Evolutionary conservation across 1,140 invertebrate genomes (phyloP).

Genomic region (Pseudoatta argentina): DNA sequence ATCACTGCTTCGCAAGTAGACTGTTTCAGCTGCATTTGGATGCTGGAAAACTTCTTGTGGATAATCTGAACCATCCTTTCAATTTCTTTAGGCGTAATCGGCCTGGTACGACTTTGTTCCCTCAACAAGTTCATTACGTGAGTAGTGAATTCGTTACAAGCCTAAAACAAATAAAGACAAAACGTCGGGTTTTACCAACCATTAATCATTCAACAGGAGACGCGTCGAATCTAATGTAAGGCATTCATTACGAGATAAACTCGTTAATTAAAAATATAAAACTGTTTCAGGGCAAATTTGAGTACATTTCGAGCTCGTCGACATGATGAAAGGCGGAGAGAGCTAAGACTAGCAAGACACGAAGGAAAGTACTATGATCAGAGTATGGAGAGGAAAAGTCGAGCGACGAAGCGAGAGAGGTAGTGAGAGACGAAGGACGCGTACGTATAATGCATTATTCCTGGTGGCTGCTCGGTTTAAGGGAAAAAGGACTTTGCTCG

Average conservation of each 20-base stretch:
- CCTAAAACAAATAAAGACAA: constrained; percentile 88
- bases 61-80: constrained; percentile 99
- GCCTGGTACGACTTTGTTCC: constrained; percentile 98
- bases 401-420: constrained; percentile 52
- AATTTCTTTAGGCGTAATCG: constrained; percentile 98
- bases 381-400: constrained; percentile 30
- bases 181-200: neutral
- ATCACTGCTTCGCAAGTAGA: constrained; percentile 99
- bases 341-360: neutral
- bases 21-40: constrained; percentile 99
- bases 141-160: constrained; percentile 99
- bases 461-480: constrained; percentile 79
- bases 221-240: neutral
- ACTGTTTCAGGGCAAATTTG: constrained; percentile 23
- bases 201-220: neutral
- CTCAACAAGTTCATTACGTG: constrained; percentile 99
- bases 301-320: neutral
- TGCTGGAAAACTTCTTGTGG: constrained; percentile 99
- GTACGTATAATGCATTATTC: constrained; percentile 85
- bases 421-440: constrained; percentile 64
- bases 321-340: constrained; percentile 10
- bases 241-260: neutral
- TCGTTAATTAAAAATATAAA: constrained; percentile 45
- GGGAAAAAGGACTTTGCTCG: constrained; percentile 82
- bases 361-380: constrained; percentile 24